Evolutionary conservation across 1,140 invertebrate genomes (phyloP).

Genomic region (Probaryconus sp.): DNA sequence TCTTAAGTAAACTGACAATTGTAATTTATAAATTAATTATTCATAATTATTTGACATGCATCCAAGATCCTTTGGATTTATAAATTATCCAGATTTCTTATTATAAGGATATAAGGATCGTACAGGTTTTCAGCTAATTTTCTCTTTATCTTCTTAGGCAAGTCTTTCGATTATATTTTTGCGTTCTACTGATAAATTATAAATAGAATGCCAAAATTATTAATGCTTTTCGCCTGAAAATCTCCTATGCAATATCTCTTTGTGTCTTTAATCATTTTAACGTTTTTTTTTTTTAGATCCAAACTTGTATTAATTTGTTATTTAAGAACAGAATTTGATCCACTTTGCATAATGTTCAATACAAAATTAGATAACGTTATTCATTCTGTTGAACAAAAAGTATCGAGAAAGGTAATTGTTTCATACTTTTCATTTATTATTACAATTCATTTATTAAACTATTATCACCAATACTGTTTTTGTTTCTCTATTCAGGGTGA

Average conservation of each 20-base stretch:
- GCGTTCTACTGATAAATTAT: no score
- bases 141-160: slow-evolving; percentile 64
- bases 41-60: no score
- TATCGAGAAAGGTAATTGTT: slow-evolving; percentile 81
- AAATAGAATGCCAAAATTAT: no score
- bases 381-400: slow-evolving; percentile 87
- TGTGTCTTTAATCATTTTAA: no score
- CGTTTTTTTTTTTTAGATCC: slow-evolving; percentile 75
- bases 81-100: no score
- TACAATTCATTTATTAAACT: slow-evolving; percentile 10
- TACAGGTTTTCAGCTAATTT: slow-evolving; percentile 61
- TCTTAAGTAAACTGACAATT: slow-evolving; percentile 42
- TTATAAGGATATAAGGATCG: slow-evolving; percentile 21
- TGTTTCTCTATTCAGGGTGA: slow-evolving; percentile 80
- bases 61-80: no score
- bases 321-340: slow-evolving; percentile 85
- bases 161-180: no score
- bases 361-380: slow-evolving; percentile 83
- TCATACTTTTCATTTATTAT: background rate
- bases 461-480: slow-evolving; percentile 2
- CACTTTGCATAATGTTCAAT: slow-evolving; percentile 83
- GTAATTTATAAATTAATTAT: no score
- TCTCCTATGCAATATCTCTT: no score
- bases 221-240: no score
- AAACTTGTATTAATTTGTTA: slow-evolving; percentile 82